A percentile compares a stretch with the other conserved stretches of the same genome.
These are phyloP conservation scores for Psilopogon haemacephalus DNA, from an alignment of 2,113 vertebrate species.

Conservation along the genomic window DNA sequence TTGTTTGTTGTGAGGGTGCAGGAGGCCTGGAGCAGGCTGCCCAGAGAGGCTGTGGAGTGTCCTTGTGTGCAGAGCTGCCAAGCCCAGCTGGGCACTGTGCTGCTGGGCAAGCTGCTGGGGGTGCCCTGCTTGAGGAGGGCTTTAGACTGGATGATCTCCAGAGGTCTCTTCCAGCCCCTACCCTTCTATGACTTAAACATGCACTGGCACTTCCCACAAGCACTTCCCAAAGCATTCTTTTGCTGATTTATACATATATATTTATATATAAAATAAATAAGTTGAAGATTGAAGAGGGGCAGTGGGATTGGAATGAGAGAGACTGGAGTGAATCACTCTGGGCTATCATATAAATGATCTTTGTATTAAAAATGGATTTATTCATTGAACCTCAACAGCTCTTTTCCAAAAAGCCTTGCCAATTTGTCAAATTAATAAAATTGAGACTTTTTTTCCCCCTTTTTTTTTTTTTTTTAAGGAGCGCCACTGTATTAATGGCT, in stretches of 20 bases:
- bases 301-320: neutral
- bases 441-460: too few relatives aligned
- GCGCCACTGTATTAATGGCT: neutral
- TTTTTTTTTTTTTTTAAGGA: neutral
- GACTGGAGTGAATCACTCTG: neutral
- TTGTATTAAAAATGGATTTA: conserved; percentile 1
- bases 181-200: neutral
- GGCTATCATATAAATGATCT: neutral
- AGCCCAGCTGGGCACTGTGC: too few relatives aligned
- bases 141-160: too few relatives aligned
- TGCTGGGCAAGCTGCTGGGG: too few relatives aligned
- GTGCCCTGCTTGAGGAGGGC: too few relatives aligned
- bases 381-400: neutral
- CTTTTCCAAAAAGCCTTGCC: conserved; percentile 5
- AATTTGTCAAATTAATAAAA: neutral
- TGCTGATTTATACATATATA: neutral
- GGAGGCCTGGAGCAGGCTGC: too few relatives aligned
- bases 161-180: too few relatives aligned
- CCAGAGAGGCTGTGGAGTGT: too few relatives aligned
- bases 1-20: too few relatives aligned
- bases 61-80: too few relatives aligned
- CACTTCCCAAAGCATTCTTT: neutral
- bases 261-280: neutral
- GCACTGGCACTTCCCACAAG: neutral
- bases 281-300: neutral